Evolutionary conservation across 2,797 vertebrate genomes (phyloP), one percentile per base, ranked within the genome.

Genomic region (Pristis pectinata): DNA sequence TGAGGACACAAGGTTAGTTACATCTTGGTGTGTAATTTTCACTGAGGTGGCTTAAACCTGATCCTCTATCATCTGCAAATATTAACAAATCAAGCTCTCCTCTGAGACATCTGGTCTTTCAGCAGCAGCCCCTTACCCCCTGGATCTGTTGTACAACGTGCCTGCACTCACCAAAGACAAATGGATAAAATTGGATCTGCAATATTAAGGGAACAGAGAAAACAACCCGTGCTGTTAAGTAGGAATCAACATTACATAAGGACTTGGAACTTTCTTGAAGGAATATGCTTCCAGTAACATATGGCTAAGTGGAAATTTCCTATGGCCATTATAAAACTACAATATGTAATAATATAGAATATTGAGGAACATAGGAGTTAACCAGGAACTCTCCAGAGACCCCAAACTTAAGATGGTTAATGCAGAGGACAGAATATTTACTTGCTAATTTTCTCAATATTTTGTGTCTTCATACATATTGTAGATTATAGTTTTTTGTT

Each of bases 61-160:
- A 64, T 89, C 70, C 85, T 67, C 53, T 37, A 9, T 9, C 67
- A 72, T 94, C 41, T 70, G 87, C 59, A 67, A 77, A 53, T 94
- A 94, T 95, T 94, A 95, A 95, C 95, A 94, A 94, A 95, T 95
- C 95, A 94, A 87, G 56, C 92, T 95, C 94, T 95, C 95, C 95
- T 95, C 94, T 93, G 94, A 77, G 94, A 95, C 94, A 94, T 95
- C 94, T 94, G 89, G 87, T 80, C 95, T 95, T 95, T 95, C 95
- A n/a, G 93, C 74, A 56, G 19, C 94, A 93, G 77, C 95, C 96
- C 94, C 94, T 10, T 74, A 94, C 74, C 93, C 49, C 72, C 0
- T 0, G 95, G 94, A 59, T 87, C 53, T 59, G 53, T 87, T 34
- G 83, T 87, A 34, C 27, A 5, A 8, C 85, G n/a, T 67, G 87